phyloP scores from a whole-genome alignment of 2,888 invertebrate species.

The Tryphoninae sp. region DNA sequence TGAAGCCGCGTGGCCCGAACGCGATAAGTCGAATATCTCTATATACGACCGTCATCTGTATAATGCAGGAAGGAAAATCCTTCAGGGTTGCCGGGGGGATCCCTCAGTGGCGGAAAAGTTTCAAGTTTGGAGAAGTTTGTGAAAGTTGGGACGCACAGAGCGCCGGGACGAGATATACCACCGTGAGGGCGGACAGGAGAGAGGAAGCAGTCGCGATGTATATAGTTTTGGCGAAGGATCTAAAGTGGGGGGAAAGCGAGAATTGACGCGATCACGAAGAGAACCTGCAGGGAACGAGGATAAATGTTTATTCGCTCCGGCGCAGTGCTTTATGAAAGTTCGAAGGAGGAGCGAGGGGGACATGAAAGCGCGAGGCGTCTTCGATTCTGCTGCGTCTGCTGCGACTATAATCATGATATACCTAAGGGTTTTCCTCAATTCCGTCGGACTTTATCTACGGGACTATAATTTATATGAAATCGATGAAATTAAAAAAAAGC shows the following conservation, averaged over 20 bases:
- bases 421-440: background rate
- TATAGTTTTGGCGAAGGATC: constrained; percentile 3
- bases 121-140: constrained; percentile 24
- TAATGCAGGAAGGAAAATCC: constrained; percentile 29
- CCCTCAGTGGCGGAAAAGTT: constrained; percentile 40
- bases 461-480: background rate
- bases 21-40: constrained; percentile 38
- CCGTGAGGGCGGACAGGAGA: constrained; percentile 14
- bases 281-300: constrained; percentile 47
- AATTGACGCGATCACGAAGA: constrained; percentile 50
- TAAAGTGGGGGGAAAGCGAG: constrained; percentile 21
- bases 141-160: constrained; percentile 23
- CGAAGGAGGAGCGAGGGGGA: background rate
- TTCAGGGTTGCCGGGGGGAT: constrained; percentile 20
- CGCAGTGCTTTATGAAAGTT: constrained; percentile 44
- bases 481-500: constrained; percentile 16
- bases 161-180: constrained; percentile 7
- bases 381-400: background rate
- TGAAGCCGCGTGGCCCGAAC: constrained; percentile 1
- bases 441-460: background rate
- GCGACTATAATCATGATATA: constrained; percentile 6
- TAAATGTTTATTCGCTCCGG: constrained; percentile 55
- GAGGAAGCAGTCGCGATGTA: background rate
- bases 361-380: constrained; percentile 23
- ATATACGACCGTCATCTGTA: constrained; percentile 16